phyloP scores from a whole-genome alignment of 2,888 invertebrate species.

The Thera obeliscata region DNA sequence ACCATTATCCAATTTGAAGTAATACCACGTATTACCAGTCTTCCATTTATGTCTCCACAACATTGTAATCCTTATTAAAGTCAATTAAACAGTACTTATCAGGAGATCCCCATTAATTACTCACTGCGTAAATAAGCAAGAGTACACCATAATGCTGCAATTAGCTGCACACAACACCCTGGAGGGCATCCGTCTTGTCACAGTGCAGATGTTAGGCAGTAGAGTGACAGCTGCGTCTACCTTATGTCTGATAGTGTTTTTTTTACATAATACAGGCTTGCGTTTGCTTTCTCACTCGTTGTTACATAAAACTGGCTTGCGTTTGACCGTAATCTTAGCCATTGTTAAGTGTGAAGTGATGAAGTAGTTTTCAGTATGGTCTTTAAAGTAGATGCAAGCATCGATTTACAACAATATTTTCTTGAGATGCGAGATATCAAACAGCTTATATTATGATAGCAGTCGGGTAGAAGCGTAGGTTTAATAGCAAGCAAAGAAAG shows the following conservation, averaged over 20 bases:
- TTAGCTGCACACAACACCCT: constrained; percentile 54
- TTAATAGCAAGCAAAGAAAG: too few relatives aligned
- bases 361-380: too few relatives aligned
- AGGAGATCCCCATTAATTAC: constrained; percentile 46
- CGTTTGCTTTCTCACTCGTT: too few relatives aligned
- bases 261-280: neutral
- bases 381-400: too few relatives aligned
- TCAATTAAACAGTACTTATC: constrained; percentile 42
- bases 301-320: too few relatives aligned
- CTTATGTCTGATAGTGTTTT: neutral
- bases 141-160: constrained; percentile 57
- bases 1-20: constrained; percentile 7
- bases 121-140: constrained; percentile 54
- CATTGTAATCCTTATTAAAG: constrained; percentile 39
- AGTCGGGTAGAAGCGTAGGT: too few relatives aligned
- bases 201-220: constrained; percentile 17
- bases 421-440: too few relatives aligned
- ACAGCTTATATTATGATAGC: too few relatives aligned
- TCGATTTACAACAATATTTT: too few relatives aligned
- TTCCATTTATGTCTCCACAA: constrained; percentile 19
- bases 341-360: too few relatives aligned
- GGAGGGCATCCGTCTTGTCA: constrained; percentile 39
- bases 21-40: constrained; percentile 9
- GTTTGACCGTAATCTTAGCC: too few relatives aligned
- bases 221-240: neutral